phyloP scores from a whole-genome alignment of 2,113 vertebrate genomes.

The Bubo bubo region DNA sequence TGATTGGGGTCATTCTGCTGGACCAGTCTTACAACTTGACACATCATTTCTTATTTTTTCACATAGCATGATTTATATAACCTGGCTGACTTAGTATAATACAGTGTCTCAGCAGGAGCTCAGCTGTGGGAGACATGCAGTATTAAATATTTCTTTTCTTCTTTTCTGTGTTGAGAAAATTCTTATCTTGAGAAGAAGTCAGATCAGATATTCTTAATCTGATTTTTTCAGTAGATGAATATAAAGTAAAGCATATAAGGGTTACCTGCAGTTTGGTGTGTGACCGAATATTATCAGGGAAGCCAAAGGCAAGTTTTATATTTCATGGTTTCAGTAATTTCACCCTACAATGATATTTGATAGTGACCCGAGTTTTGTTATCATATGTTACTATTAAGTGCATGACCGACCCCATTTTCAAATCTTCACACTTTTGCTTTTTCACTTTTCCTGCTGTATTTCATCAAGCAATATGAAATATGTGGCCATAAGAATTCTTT shows the following conservation, averaged over 20 bases:
- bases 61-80: background rate
- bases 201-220: background rate
- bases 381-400: background rate
- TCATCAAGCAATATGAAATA: background rate
- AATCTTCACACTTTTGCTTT: background rate
- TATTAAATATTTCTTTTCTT: background rate
- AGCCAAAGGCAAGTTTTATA: background rate
- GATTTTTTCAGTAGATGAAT: background rate
- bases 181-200: background rate
- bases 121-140: background rate
- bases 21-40: background rate
- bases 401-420: background rate
- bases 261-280: background rate
- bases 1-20: background rate
- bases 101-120: background rate
- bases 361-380: background rate
- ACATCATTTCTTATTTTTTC: background rate
- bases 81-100: background rate
- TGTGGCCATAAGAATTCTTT: background rate
- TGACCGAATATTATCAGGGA: background rate
- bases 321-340: background rate
- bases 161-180: background rate
- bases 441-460: background rate
- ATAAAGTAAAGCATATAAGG: background rate
- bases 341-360: background rate